Evolutionary conservation across 2,797 vertebrate genomes (phyloP).

Genomic region (Onychomys arenicola): DNA sequence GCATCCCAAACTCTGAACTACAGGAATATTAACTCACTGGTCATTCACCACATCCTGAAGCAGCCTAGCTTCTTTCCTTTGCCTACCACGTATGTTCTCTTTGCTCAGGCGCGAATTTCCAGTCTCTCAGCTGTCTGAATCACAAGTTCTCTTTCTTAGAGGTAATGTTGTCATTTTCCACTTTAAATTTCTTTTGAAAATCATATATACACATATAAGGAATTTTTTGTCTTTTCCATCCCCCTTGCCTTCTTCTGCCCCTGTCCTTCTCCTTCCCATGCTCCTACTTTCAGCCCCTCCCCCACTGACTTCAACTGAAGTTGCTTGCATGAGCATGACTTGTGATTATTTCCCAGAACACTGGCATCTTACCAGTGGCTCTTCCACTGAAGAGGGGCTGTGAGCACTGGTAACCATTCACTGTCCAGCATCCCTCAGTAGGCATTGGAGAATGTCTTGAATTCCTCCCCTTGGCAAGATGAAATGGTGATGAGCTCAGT

Average conservation of each 20-base stretch:
- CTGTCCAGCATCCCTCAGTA: background rate
- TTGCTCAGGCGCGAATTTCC: background rate
- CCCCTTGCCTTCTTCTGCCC: background rate
- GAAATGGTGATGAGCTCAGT: background rate
- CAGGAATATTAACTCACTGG: background rate
- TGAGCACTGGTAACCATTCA: background rate
- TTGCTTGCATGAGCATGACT: background rate
- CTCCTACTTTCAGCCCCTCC: too few relatives aligned
- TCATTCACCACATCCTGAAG: too few relatives aligned
- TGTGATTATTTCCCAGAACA: background rate
- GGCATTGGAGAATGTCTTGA: too few relatives aligned
- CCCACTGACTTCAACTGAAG: background rate
- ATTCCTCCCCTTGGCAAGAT: background rate
- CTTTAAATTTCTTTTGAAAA: background rate
- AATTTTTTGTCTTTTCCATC: background rate
- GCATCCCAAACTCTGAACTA: background rate
- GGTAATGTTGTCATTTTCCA: background rate
- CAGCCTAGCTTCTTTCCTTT: background rate
- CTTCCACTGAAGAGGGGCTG: background rate
- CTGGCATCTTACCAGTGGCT: background rate
- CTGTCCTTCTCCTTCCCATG: background rate
- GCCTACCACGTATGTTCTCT: background rate
- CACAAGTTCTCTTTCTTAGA: background rate
- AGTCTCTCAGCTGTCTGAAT: background rate
- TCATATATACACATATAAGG: background rate